Conservation (phyloP, 2,797 vertebrate genomes). For the Lophius americanus region DNA sequence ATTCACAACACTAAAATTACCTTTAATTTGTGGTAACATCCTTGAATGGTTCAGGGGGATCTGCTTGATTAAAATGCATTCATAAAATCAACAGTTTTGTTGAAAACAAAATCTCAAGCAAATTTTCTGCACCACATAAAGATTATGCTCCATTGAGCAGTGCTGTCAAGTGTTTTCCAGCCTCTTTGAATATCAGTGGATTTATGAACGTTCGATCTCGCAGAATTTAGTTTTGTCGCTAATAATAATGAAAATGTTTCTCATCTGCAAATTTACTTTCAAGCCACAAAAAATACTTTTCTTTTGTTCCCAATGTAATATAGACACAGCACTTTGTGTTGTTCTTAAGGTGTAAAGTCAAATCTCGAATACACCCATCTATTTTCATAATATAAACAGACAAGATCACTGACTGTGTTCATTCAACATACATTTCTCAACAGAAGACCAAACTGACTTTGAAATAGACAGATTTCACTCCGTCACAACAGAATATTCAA, state of each 20-base stretch:
- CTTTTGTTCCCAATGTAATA: constrained; percentile 8
- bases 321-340: constrained; percentile 11
- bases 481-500: not conserved
- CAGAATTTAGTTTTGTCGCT: not conserved
- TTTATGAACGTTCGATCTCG: not conserved
- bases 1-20: constrained; percentile 17
- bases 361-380: not conserved
- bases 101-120: not conserved
- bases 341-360: constrained; percentile 16
- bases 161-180: constrained; percentile 11
- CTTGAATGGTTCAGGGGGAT: not conserved
- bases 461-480: not conserved
- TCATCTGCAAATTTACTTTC: not conserved
- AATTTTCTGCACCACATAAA: not conserved
- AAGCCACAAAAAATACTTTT: not conserved
- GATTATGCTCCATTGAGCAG: not conserved
- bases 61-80: no score
- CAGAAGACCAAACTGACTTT: not conserved
- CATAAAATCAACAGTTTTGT: not conserved
- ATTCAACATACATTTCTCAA: constrained; percentile 14
- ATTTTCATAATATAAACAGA: constrained; percentile 25
- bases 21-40: constrained; percentile 7
- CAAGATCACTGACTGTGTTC: constrained; percentile 11
- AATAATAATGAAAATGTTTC: not conserved
- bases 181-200: not conserved